Percentiles rank a stretch among this genome's conserved stretches.
Evolutionary conservation across 2,888 invertebrate genomes (phyloP).

Genomic region (Alsophila aescularia): DNA sequence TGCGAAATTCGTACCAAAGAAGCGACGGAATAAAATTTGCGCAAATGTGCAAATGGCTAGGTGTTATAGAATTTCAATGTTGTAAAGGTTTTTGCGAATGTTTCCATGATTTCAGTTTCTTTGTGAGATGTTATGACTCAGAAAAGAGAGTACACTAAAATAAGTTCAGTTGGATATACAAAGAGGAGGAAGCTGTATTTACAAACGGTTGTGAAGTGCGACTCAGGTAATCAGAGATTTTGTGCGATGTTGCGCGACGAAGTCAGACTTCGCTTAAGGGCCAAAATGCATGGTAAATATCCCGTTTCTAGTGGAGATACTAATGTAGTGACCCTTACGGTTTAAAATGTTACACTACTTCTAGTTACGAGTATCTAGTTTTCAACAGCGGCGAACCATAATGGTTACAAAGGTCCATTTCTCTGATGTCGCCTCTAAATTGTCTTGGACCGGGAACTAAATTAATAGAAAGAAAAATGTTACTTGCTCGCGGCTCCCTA

Average conservation of each 20-base stretch:
- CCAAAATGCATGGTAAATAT: too few species aligned
- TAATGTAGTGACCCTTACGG: too few species aligned
- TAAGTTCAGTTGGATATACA: too few species aligned
- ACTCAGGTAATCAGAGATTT: too few species aligned
- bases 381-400: conserved; percentile 16
- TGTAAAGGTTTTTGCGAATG: background rate
- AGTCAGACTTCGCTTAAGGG: too few species aligned
- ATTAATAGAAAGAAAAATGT: conserved; percentile 32
- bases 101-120: background rate
- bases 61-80: background rate
- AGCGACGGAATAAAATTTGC: conserved; percentile 43
- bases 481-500: conserved; percentile 7
- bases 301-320: too few species aligned
- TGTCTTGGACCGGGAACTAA: conserved; percentile 30
- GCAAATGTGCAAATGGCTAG: conserved; percentile 26
- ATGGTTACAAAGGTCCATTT: conserved; percentile 28
- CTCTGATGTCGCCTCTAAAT: conserved; percentile 28
- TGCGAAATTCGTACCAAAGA: conserved; percentile 43
- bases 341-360: background rate
- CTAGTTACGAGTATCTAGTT: background rate
- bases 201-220: too few species aligned
- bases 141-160: too few species aligned
- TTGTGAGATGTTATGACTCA: background rate
- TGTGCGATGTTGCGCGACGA: too few species aligned
- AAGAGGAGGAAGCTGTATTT: too few species aligned